Conservation (phyloP, 2,797 vertebrate species). For the Pantherophis vulpinus region DNA sequence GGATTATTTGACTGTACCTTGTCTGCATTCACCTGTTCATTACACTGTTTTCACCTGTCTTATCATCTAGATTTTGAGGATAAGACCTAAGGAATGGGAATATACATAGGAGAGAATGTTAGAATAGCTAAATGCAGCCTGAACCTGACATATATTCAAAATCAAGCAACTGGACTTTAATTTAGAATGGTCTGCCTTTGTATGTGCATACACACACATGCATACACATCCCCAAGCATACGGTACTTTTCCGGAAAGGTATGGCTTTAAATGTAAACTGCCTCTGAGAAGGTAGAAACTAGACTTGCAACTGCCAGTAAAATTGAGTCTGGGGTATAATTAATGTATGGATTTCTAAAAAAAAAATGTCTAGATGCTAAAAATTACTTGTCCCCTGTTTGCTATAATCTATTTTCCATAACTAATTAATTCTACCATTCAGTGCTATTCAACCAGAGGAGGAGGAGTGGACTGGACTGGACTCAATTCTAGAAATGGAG, state of each 20-base stretch:
- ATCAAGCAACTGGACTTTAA: neutral
- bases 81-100: neutral
- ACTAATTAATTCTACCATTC: neutral
- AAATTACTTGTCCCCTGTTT: neutral
- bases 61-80: neutral
- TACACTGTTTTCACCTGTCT: neutral
- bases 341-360: neutral
- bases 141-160: neutral
- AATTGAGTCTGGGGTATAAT: neutral
- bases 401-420: neutral
- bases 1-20: neutral
- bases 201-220: neutral
- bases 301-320: neutral
- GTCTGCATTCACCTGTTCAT: neutral
- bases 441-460: neutral
- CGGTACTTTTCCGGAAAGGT: neutral
- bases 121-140: neutral
- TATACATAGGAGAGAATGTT: neutral
- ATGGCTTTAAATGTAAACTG: neutral
- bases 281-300: neutral
- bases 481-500: neutral
- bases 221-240: neutral
- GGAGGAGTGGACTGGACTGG: neutral
- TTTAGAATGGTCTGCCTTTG: neutral
- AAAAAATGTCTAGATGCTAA: neutral